Evolutionary conservation across 2,888 invertebrate species (phyloP).

Genomic region (Gari tellinella): DNA sequence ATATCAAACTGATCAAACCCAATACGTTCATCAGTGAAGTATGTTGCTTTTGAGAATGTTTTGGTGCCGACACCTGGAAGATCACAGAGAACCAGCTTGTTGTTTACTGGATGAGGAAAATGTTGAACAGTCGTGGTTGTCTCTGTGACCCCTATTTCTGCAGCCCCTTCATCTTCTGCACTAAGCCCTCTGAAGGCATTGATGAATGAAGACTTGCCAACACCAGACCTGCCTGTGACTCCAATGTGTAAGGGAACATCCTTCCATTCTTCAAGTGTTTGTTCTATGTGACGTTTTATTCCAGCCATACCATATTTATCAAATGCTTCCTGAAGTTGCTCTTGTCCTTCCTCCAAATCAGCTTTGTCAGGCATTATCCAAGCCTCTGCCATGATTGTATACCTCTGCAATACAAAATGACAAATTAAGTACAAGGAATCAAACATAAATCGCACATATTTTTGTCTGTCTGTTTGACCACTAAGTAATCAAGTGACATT

Average conservation of each 20-base stretch:
- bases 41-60: slow-evolving; percentile 20
- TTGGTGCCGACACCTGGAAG: slow-evolving; percentile 39
- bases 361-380: too few species aligned
- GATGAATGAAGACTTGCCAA: slow-evolving; percentile 41
- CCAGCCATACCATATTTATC: too few species aligned
- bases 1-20: slow-evolving; percentile 14
- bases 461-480: too few species aligned
- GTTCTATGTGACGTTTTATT: too few species aligned
- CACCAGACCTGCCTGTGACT: slow-evolving; percentile 25
- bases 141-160: slow-evolving; percentile 36
- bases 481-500: too few species aligned
- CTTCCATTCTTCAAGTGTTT: slow-evolving; percentile 13
- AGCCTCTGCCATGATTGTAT: too few species aligned
- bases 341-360: too few species aligned
- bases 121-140: slow-evolving; percentile 22
- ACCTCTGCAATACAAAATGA: too few species aligned
- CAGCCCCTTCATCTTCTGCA: slow-evolving; percentile 23
- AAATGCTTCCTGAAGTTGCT: too few species aligned
- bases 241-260: slow-evolving; percentile 18
- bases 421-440: too few species aligned
- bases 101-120: slow-evolving; percentile 28
- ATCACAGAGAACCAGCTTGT: slow-evolving; percentile 32
- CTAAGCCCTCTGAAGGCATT: slow-evolving; percentile 20
- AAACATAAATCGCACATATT: too few species aligned
- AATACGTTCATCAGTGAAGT: slow-evolving; percentile 3